These are phyloP conservation scores for Stenodema calcarata DNA, from an alignment of 2,888 invertebrate species.

Conservation along the genomic window DNA sequence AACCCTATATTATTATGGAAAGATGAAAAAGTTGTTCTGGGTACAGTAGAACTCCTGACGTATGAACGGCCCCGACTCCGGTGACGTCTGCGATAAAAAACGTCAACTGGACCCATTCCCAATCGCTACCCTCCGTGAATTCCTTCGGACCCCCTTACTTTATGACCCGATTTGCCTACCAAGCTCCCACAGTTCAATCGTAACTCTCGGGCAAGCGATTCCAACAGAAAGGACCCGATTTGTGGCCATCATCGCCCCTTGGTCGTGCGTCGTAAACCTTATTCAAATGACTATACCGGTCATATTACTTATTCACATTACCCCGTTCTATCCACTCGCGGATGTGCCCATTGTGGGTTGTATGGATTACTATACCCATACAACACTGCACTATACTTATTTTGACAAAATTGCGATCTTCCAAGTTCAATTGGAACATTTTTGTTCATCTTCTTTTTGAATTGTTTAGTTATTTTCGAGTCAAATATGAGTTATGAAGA, in stretches of 20 bases:
- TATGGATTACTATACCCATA: no score
- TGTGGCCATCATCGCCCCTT: background rate
- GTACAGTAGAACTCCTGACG: no score
- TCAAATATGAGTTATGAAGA: no score
- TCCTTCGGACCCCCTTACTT: background rate
- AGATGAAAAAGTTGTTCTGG: no score
- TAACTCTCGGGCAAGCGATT: background rate
- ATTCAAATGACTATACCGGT: background rate
- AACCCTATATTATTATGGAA: no score
- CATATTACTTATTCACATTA: background rate
- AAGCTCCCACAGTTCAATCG: background rate
- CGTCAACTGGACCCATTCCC: background rate
- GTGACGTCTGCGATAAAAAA: background rate
- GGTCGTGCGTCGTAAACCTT: background rate
- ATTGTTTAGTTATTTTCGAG: no score
- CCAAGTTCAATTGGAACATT: no score
- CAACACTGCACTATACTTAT: no score
- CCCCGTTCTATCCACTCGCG: no score
- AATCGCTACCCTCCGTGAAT: background rate
- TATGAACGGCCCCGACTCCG: background rate
- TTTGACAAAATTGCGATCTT: no score
- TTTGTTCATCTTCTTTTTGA: no score
- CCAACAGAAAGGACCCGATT: background rate
- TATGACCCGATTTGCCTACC: background rate
- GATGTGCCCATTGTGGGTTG: no score